phyloP scores from a whole-genome alignment of 2,888 invertebrate genomes.

The Apeira syringaria region DNA sequence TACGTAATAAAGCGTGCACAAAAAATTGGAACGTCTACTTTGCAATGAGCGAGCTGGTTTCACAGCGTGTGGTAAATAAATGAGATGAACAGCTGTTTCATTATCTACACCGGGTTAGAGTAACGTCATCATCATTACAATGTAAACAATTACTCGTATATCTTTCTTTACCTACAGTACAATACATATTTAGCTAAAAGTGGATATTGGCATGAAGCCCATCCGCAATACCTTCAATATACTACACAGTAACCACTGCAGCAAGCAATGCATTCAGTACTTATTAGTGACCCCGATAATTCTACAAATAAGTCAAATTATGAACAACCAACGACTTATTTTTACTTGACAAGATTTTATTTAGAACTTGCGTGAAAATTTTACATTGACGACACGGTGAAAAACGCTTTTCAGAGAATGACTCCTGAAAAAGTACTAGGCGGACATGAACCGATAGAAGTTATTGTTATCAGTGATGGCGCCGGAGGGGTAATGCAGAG shows the following conservation, averaged over 20 bases:
- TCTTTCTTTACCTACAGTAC: background rate
- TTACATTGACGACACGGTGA: constrained; percentile 48
- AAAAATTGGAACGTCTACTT: constrained; percentile 1
- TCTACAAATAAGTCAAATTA: constrained; percentile 26
- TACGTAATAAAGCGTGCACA: background rate
- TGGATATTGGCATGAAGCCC: constrained; percentile 35
- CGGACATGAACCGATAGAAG: constrained; percentile 63
- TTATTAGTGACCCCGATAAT: constrained; percentile 19
- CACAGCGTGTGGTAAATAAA: constrained; percentile 27
- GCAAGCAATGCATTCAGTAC: constrained; percentile 28
- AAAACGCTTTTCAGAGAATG: constrained; percentile 60
- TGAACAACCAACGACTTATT: too few species aligned
- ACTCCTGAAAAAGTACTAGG: constrained; percentile 78
- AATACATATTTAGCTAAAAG: constrained; percentile 15
- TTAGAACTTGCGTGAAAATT: too few species aligned
- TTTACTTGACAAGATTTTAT: too few species aligned
- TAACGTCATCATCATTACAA: background rate
- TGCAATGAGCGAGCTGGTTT: constrained; percentile 1
- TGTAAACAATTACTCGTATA: background rate
- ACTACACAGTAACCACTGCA: background rate
- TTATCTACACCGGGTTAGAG: background rate
- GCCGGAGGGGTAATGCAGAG: constrained; percentile 38
- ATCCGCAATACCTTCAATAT: constrained; percentile 27
- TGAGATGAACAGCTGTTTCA: background rate
- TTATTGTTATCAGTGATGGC: constrained; percentile 66